Base-by-base conservation (phyloP, 2,113 vertebrate species). In the Aphelocoma coerulescens region DNA sequence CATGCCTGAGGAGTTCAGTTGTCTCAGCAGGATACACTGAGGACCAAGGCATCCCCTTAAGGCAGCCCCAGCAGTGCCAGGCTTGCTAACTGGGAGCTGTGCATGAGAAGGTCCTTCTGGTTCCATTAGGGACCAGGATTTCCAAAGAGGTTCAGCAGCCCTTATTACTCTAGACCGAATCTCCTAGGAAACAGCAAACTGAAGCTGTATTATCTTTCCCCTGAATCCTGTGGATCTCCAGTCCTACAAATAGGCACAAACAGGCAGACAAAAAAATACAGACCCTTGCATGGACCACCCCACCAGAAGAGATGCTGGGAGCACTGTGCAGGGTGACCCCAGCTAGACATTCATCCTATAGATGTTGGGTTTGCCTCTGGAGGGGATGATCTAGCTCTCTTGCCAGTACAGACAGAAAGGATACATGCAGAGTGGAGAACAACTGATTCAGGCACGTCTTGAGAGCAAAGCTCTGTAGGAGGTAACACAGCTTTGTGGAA, bases 131-230 rank as follows among this genome's bases (percentile, higher is more conserved):
- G 63, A 88, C 32, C 48, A 84, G 57, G n/a, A 43, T 86, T 90
- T 86, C 75, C 68, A 46, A 58, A 74, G 83, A 74, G 55, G 14
- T 58, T 91, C 66, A 88, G 88, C 35, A 35, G 48, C 72, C 48
- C 43, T 73, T 71, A 44, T 20, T 74, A 54, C 73, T 95, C 62
- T 63, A 3, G 1, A 59, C 44, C 17, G 79, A 88, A 71, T 96
- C 92, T 97, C 95, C 95, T 93, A 95, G 92, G 90, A 96, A 96
- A 96, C 92, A 59, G 83, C 57, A 92, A 77, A 84, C 28, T 30
- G 88, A 59, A 95, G 44, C 72, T 78, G 68, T 51, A 7, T 77
- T 94, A 63, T 81, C 61, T 93, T 86, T 74, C 32, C 85, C 79
- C 92, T 57, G 61, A 81, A 90, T 85, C 24, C 76, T 43, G 49